Conservation (phyloP, 2,888 invertebrate species). For the Amaurobius ferox region DNA sequence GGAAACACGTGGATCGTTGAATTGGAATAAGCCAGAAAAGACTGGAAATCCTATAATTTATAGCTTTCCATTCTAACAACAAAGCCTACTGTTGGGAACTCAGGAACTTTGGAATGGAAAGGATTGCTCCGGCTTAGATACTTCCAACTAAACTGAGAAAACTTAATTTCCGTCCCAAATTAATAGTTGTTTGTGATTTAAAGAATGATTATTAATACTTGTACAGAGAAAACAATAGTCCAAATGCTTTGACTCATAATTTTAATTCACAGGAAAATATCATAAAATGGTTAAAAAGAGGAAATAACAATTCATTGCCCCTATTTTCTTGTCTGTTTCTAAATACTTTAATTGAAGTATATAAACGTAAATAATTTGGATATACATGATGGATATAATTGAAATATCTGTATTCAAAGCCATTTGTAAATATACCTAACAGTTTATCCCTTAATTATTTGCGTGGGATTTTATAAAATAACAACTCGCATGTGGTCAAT, state of each 20-base stretch:
- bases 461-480: no score
- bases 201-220: constrained; percentile 60
- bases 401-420: no score
- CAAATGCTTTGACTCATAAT: constrained; percentile 64
- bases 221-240: constrained; percentile 50
- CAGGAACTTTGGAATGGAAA: constrained; percentile 23
- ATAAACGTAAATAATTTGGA: no score
- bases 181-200: constrained; percentile 60
- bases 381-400: no score
- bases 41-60: constrained; percentile 39
- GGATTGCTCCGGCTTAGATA: constrained; percentile 48
- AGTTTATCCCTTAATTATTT: no score
- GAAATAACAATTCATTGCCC: no score
- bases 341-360: no score
- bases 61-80: constrained; percentile 26
- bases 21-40: constrained; percentile 44
- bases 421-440: no score
- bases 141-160: constrained; percentile 46
- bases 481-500: no score
- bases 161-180: constrained; percentile 70
- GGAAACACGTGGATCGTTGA: constrained; percentile 36
- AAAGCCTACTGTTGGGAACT: constrained; percentile 29
- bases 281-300: no score
- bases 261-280: no score
- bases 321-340: no score